Conservation (phyloP, 2,113 vertebrate genomes). For the Ammodytes dubius region DNA sequence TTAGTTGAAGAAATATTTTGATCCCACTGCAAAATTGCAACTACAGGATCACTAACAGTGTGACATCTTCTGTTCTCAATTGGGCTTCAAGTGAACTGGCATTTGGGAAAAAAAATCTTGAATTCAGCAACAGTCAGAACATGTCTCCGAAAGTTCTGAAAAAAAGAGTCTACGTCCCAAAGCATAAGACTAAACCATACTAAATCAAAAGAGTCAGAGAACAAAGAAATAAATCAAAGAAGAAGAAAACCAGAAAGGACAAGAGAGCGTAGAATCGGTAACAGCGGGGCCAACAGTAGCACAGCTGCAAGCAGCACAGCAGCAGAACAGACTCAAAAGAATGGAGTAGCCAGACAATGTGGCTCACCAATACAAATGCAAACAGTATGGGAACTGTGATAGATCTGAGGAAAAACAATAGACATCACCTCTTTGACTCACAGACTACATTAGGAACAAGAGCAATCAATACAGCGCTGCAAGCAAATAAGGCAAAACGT, state of each 20-base stretch:
- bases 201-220: not conserved
- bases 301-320: constrained; percentile 36
- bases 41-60: not conserved
- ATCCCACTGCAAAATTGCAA: not conserved
- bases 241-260: constrained; percentile 11
- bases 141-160: not conserved
- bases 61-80: not conserved
- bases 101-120: too few species aligned
- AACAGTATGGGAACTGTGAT: constrained; percentile 36
- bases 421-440: constrained; percentile 53
- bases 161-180: not conserved
- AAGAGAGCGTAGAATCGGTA: not conserved
- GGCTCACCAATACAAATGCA: constrained; percentile 33
- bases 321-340: constrained; percentile 17
- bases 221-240: constrained; percentile 5
- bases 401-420: constrained; percentile 37
- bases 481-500: constrained; percentile 62
- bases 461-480: constrained; percentile 66
- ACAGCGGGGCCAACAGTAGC: constrained; percentile 21
- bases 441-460: constrained; percentile 45
- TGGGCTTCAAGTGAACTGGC: not conserved
- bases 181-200: not conserved
- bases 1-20: not conserved
- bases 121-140: not conserved
- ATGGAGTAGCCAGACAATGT: constrained; percentile 11